phyloP scores from a whole-genome alignment of 2,888 invertebrate genomes.

The Empis livida region DNA sequence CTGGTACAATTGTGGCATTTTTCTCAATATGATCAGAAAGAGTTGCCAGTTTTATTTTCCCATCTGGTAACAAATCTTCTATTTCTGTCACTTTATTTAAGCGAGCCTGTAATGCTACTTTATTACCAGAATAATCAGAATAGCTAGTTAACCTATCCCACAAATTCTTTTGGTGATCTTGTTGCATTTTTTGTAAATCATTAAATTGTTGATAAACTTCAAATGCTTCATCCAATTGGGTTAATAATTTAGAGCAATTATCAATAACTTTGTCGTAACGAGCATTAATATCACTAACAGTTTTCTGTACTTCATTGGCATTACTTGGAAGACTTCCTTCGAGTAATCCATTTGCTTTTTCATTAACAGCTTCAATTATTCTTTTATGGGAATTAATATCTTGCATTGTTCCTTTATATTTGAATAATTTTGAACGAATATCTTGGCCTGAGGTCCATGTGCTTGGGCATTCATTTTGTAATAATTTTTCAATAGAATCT shows the following conservation, averaged over 20 bases:
- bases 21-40: slow-evolving; percentile 60
- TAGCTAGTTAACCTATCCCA: slow-evolving; percentile 76
- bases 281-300: slow-evolving; percentile 57
- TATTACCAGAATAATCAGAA: slow-evolving; percentile 78
- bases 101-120: slow-evolving; percentile 68
- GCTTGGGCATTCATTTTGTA: slow-evolving; percentile 55
- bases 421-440: slow-evolving; percentile 67
- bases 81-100: slow-evolving; percentile 69
- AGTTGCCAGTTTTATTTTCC: slow-evolving; percentile 61
- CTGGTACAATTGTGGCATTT: slow-evolving; percentile 56
- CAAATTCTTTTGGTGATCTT: slow-evolving; percentile 80
- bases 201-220: slow-evolving; percentile 78
- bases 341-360: slow-evolving; percentile 66
- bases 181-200: slow-evolving; percentile 72
- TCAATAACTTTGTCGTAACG: slow-evolving; percentile 61
- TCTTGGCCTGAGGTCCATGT: slow-evolving; percentile 72
- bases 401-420: slow-evolving; percentile 75
- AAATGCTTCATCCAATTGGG: slow-evolving; percentile 59
- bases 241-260: slow-evolving; percentile 52
- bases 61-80: slow-evolving; percentile 62
- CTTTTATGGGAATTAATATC: slow-evolving; percentile 84
- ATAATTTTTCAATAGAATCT: slow-evolving; percentile 66
- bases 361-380: slow-evolving; percentile 78
- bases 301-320: slow-evolving; percentile 47
- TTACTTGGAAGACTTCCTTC: slow-evolving; percentile 37